A percentile compares a stretch with the other conserved stretches of the same genome.
Evolutionary conservation across 2,113 vertebrate genomes (phyloP).

Genomic region (Carassius auratus): DNA sequence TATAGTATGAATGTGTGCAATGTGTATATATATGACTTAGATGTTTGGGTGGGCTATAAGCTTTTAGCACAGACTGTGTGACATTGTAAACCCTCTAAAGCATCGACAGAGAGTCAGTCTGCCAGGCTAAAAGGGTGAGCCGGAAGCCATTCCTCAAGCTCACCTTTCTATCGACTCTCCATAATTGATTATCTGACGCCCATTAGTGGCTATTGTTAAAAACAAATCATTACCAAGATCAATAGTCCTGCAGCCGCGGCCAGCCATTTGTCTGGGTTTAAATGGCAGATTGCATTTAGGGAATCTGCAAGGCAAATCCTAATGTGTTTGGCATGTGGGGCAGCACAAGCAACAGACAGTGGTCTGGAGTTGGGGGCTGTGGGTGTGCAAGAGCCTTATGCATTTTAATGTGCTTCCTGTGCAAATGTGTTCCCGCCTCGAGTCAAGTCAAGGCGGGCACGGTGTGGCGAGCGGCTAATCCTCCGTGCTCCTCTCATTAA

Average conservation of each 20-base stretch:
- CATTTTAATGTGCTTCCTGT: constrained; percentile 87
- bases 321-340: constrained; percentile 64
- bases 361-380: constrained; percentile 57
- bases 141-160: constrained; percentile 74
- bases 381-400: constrained; percentile 76
- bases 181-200: constrained; percentile 93
- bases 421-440: constrained; percentile 80
- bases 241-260: constrained; percentile 86
- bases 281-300: constrained; percentile 88
- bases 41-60: constrained; percentile 33
- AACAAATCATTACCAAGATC: constrained; percentile 87
- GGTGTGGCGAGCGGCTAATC: constrained; percentile 76
- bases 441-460: constrained; percentile 73
- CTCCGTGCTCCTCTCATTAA: constrained; percentile 79
- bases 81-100: constrained; percentile 54
- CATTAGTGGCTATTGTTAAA: constrained; percentile 96
- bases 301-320: constrained; percentile 84
- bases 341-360: constrained; percentile 63
- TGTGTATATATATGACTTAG: background rate
- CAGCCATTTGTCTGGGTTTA: constrained; percentile 89
- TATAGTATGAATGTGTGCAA: no score
- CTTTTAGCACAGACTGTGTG: constrained; percentile 53
- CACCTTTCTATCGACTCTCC: constrained; percentile 88
- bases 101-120: constrained; percentile 43
- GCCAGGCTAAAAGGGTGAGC: constrained; percentile 53